These are phyloP conservation scores for Unio pictorum DNA, from an alignment of 2,888 invertebrate genomes.

Conservation along the genomic window DNA sequence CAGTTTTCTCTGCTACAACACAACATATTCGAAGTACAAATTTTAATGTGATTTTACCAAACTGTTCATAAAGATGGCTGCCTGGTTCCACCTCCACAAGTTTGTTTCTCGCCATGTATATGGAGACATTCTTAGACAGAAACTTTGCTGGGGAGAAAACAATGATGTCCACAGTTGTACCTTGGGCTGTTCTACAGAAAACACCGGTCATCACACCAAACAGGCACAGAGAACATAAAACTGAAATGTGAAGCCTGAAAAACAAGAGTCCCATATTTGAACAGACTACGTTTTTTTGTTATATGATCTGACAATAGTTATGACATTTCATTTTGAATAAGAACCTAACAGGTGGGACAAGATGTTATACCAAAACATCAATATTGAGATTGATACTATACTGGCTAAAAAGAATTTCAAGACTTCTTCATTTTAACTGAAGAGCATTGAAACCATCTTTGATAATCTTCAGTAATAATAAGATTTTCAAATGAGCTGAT, in stretches of 20 bases:
- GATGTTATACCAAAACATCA: too few species aligned
- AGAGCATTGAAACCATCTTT: too few species aligned
- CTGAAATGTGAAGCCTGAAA: slow-evolving; percentile 55
- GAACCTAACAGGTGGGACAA: too few species aligned
- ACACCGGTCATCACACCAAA: slow-evolving; percentile 55
- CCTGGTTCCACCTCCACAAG: slow-evolving; percentile 33
- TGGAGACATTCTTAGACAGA: slow-evolving; percentile 44
- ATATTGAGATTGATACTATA: too few species aligned
- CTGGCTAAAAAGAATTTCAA: too few species aligned
- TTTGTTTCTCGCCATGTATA: slow-evolving; percentile 49
- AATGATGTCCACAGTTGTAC: slow-evolving; percentile 54
- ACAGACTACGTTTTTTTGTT: not conserved
- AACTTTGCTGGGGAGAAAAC: slow-evolving; percentile 53
- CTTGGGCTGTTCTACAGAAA: slow-evolving; percentile 36
- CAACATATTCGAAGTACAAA: not conserved
- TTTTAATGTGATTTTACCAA: not conserved
- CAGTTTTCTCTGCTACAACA: too few species aligned
- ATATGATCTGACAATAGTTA: too few species aligned
- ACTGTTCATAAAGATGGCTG: not conserved
- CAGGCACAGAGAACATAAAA: slow-evolving; percentile 49
- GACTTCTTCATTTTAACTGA: too few species aligned
- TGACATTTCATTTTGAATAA: too few species aligned
- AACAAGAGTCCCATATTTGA: not conserved
- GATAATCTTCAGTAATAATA: too few species aligned
- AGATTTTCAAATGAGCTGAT: too few species aligned